Conservation (phyloP, 2,797 vertebrate genomes). For the Nannoperca obscura region DNA sequence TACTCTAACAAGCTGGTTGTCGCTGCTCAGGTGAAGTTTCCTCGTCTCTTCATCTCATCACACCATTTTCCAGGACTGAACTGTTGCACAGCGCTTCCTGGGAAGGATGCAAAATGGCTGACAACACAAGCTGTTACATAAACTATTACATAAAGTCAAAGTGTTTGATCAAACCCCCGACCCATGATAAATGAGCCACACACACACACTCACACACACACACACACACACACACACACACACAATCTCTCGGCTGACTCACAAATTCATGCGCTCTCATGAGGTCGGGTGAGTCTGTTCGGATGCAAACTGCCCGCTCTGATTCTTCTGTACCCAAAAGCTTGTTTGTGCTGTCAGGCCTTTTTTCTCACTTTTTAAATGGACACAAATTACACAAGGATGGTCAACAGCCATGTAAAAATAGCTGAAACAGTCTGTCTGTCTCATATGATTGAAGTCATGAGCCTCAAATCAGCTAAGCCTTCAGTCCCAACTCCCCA, state of each 20-base stretch:
- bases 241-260: slow-evolving; percentile 47
- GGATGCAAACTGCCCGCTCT: slow-evolving; percentile 15
- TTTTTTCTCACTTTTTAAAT: slow-evolving; percentile 1
- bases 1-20: not conserved
- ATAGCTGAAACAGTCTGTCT: slow-evolving; percentile 9
- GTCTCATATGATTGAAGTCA: slow-evolving; percentile 32
- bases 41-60: not conserved
- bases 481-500: slow-evolving; percentile 4
- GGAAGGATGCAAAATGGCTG: slow-evolving; percentile 47
- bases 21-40: not conserved
- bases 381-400: slow-evolving; percentile 16
- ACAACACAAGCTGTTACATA: slow-evolving; percentile 54
- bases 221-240: no score
- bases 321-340: slow-evolving; percentile 26
- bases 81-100: not conserved
- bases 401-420: slow-evolving; percentile 22
- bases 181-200: slow-evolving; percentile 49
- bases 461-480: slow-evolving; percentile 31
- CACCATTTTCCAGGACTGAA: not conserved
- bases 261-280: slow-evolving; percentile 29
- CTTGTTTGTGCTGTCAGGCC: slow-evolving; percentile 1
- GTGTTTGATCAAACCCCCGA: slow-evolving; percentile 46
- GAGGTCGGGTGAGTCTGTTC: slow-evolving; percentile 28
- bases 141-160: slow-evolving; percentile 62
- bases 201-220: slow-evolving; percentile 8